These are phyloP conservation scores for Hybognathus amarus DNA, from an alignment of 2,797 vertebrate genomes.

Conservation along the genomic window DNA sequence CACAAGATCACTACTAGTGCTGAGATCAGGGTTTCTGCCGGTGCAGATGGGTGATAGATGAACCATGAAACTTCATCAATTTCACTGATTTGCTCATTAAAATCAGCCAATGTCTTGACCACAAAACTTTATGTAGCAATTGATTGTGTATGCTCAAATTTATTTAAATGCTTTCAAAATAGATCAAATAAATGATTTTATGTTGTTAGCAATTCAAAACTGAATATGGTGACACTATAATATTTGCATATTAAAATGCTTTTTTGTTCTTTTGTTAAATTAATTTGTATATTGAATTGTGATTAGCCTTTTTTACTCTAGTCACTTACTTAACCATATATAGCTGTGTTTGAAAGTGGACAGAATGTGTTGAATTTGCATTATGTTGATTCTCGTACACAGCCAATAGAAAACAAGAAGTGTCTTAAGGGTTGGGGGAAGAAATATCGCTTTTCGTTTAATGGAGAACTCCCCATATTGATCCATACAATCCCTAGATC, in stretches of 20 bases:
- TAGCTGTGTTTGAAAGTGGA: background rate
- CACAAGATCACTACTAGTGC: conserved; percentile 11
- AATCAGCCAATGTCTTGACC: conserved; percentile 16
- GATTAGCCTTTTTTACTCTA: background rate
- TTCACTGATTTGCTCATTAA: conserved; percentile 20
- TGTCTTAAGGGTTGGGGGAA: background rate
- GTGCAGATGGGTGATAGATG: background rate
- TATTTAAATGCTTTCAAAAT: background rate
- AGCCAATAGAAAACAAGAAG: background rate
- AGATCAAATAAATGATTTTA: background rate
- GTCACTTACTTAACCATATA: background rate
- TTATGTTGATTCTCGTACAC: background rate
- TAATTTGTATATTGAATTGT: background rate
- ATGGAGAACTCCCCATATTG: background rate
- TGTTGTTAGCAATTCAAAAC: background rate
- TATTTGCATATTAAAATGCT: background rate
- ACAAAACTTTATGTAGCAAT: background rate
- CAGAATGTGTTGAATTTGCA: background rate
- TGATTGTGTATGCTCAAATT: background rate
- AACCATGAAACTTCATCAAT: background rate
- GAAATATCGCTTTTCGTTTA: background rate
- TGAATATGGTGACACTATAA: background rate
- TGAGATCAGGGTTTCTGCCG: conserved; percentile 42
- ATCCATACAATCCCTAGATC: background rate
- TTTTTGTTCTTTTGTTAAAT: background rate